Evolutionary conservation across 2,797 vertebrate species (phyloP).

Genomic region (Sparidentex hasta): DNA sequence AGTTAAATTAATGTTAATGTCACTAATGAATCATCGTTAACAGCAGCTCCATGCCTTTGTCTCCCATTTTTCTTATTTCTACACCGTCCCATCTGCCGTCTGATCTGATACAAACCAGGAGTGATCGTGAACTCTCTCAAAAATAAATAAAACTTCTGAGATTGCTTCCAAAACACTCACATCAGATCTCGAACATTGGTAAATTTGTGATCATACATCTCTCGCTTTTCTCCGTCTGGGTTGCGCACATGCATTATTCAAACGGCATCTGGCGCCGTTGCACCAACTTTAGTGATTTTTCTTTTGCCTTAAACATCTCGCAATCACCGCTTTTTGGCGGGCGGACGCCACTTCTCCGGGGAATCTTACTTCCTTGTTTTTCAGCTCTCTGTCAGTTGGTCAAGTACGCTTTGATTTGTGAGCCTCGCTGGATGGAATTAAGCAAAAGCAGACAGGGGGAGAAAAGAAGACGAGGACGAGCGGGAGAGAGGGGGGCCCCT

Average conservation of each 20-base stretch:
- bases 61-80: slow-evolving; percentile 30
- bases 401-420: slow-evolving; percentile 26
- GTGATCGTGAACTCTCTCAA: slow-evolving; percentile 24
- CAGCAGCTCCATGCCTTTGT: neutral
- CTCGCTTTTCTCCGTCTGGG: slow-evolving; percentile 12
- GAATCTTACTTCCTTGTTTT: slow-evolving; percentile 25
- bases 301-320: slow-evolving; percentile 22
- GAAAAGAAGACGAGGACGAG: slow-evolving; percentile 2
- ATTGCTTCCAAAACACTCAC: slow-evolving; percentile 2
- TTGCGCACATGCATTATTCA: slow-evolving; percentile 65
- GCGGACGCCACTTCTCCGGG: neutral
- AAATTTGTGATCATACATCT: slow-evolving; percentile 23
- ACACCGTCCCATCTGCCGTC: slow-evolving; percentile 39
- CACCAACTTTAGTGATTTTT: slow-evolving; percentile 5
- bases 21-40: slow-evolving; percentile 39
- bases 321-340: slow-evolving; percentile 1
- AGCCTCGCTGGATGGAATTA: slow-evolving; percentile 16
- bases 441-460: neutral
- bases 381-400: slow-evolving; percentile 33
- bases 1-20: slow-evolving; percentile 37
- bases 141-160: slow-evolving; percentile 39
- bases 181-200: slow-evolving; percentile 16
- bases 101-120: slow-evolving; percentile 23
- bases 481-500: neutral
- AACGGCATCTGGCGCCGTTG: slow-evolving; percentile 55